These are phyloP conservation scores for Phenganax subtilis DNA, from an alignment of 92 coral and sea anemone genomes.

Conservation along the genomic window DNA sequence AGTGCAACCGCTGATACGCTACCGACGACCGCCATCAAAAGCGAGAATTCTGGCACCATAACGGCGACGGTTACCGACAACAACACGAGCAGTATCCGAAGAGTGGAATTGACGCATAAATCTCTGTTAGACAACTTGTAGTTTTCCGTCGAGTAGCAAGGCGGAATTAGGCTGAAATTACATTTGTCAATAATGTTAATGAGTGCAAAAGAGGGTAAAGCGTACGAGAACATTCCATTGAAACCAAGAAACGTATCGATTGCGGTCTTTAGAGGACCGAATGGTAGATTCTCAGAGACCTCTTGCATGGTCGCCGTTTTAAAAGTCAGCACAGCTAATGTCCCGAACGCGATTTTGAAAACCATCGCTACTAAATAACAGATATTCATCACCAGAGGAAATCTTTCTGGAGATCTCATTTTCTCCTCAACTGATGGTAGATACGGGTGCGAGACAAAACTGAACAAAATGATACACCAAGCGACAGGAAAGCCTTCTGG, in stretches of 20 bases:
- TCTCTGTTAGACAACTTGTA: slow-evolving; percentile 67
- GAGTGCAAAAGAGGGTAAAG: slow-evolving; percentile 81
- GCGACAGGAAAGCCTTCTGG: slow-evolving; percentile 88
- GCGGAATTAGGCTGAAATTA: slow-evolving; percentile 63
- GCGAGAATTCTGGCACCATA: slow-evolving; percentile 83
- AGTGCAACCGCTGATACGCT: slow-evolving; percentile 87
- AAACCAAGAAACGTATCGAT: slow-evolving; percentile 83
- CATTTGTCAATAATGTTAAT: slow-evolving; percentile 81
- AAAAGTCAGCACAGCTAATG: slow-evolving; percentile 82
- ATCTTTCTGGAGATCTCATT: slow-evolving; percentile 79
- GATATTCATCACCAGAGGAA: slow-evolving; percentile 85
- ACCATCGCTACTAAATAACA: slow-evolving; percentile 69
- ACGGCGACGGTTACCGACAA: slow-evolving; percentile 67
- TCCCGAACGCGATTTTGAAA: slow-evolving; percentile 71
- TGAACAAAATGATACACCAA: slow-evolving; percentile 92
- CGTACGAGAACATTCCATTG: slow-evolving; percentile 90
- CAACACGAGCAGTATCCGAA: slow-evolving; percentile 72
- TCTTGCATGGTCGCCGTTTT: slow-evolving; percentile 79
- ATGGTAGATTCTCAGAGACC: slow-evolving; percentile 91
- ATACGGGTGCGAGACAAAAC: slow-evolving; percentile 95
- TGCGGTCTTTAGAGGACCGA: slow-evolving; percentile 82
- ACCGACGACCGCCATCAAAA: slow-evolving; percentile 89
- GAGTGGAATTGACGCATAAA: slow-evolving; percentile 56
- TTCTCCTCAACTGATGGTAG: slow-evolving; percentile 82
- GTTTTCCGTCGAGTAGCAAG: slow-evolving; percentile 77